Evolutionary conservation across 2,888 invertebrate species (phyloP), one percentile per base, ranked within the genome.

Genomic region (Synanthedon andrenaeformis): DNA sequence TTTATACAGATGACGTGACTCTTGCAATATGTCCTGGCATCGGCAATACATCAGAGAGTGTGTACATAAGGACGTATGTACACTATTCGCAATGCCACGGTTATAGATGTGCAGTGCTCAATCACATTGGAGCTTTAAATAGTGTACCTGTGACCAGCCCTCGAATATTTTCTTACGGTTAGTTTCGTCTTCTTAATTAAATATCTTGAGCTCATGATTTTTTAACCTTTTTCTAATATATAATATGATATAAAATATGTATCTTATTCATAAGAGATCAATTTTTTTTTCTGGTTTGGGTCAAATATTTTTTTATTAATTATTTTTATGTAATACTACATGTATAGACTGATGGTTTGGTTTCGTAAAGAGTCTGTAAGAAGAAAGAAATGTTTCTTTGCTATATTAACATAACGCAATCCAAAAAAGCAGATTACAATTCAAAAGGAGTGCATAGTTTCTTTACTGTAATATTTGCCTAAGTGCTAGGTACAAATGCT

Each of bases 151-250:
- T 98, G 35, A 96, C 97, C 6, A 91, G 96, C 53, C 92, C 93
- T 45, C 89, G 97, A 65, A 95, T 98, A 71, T 98, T 97, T 79
- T 94, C 95, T 50, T 98, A 97, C 74, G 97, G 97, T 96, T 87
- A 85, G 89, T 74, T 58, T 60, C 10, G 17, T n/a, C 3, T 5
- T 45, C 45, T n/a, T 8, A 45, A 45, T 45, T 45, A 8, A n/a
- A 28, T 12, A 50, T 50, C 17, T 50, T n/a, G 3, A 23, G n/a
- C 11, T 17, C 13, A 19, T 49, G 49, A 19, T 19, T 13, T 19
- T 49, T 19, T 12, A 49, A 45, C 4, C 1, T 45, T 45, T 45
- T 45, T 45, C 1, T 23, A 49, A 52, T 42, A 41, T 28, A 17
- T 53, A 49, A 23, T 53, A 35, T 23, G 8, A 11, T 17, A 8